These are phyloP conservation scores for Ypsolopha scabrella DNA, from an alignment of 2,888 invertebrate genomes.

Conservation along the genomic window DNA sequence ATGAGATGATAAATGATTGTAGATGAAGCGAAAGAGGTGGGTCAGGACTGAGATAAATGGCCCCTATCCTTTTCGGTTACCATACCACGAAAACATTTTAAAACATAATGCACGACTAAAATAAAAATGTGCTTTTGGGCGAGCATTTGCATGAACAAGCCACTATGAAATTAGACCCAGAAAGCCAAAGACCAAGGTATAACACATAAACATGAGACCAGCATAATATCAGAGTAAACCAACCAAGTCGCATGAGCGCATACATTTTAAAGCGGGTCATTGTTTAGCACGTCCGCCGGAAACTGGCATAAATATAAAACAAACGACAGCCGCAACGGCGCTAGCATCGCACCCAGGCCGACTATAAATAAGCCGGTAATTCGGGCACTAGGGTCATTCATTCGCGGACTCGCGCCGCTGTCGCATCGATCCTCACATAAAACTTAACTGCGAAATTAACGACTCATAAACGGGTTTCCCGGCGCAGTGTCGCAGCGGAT, in stretches of 20 bases:
- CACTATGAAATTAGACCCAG: no score
- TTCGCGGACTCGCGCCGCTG: background rate
- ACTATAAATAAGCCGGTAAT: conserved; percentile 1
- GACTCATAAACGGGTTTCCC: background rate
- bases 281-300: background rate
- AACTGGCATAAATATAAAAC: background rate
- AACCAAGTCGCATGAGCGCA: no score
- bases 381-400: background rate
- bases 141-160: no score
- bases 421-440: background rate
- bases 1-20: conserved; percentile 1
- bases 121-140: no score
- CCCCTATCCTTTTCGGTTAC: background rate
- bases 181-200: no score
- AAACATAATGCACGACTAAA: no score
- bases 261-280: background rate
- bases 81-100: background rate
- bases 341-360: background rate
- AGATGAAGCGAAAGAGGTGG: conserved; percentile 1
- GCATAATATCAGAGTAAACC: no score
- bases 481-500: background rate
- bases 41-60: conserved; percentile 1
- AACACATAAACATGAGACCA: no score
- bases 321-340: background rate
- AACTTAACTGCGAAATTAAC: conserved; percentile 2